Percentiles rank a stretch among this genome's conserved stretches.
Evolutionary conservation across 1,140 invertebrate genomes (phyloP).

Genomic region (Drosophila yakuba): DNA sequence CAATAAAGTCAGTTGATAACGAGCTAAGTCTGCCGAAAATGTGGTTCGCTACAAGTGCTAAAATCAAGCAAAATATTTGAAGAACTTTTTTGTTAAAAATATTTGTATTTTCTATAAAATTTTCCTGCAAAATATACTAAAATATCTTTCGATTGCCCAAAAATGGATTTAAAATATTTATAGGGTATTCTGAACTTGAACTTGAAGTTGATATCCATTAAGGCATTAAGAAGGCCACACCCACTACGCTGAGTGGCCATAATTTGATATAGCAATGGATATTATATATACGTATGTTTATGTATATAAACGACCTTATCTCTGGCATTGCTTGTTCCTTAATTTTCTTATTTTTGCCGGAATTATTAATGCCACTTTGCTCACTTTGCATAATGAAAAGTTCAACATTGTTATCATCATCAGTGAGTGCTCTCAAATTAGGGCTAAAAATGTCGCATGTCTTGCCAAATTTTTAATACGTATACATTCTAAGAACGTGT

Average conservation of each 20-base stretch:
- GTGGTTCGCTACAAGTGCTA: not conserved
- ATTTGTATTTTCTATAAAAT: too few relatives aligned
- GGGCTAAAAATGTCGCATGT: conserved; percentile 68
- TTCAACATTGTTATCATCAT: conserved; percentile 44
- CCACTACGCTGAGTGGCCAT: conserved; percentile 23
- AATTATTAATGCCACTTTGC: conserved; percentile 65
- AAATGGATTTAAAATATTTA: too few relatives aligned
- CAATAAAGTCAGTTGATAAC: conserved; percentile 2
- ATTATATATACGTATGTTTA: conserved; percentile 1
- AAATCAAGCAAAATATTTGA: not conserved
- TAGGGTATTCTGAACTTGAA: not conserved
- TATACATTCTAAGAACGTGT: conserved; percentile 39
- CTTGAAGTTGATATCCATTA: not conserved
- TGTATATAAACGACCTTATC: conserved; percentile 29
- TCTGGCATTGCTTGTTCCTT: conserved; percentile 23
- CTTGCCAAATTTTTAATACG: conserved; percentile 47
- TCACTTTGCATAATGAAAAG: conserved; percentile 73
- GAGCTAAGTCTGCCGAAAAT: not conserved
- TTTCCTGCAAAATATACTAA: too few relatives aligned
- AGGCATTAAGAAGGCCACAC: conserved; percentile 10
- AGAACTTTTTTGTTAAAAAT: too few relatives aligned
- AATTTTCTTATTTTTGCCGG: conserved; percentile 15
- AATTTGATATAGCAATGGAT: conserved; percentile 43
- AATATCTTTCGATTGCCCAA: too few relatives aligned
- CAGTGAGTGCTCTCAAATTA: conserved; percentile 64